phyloP scores from a whole-genome alignment of 2,797 vertebrate species.

The Masticophis lateralis region DNA sequence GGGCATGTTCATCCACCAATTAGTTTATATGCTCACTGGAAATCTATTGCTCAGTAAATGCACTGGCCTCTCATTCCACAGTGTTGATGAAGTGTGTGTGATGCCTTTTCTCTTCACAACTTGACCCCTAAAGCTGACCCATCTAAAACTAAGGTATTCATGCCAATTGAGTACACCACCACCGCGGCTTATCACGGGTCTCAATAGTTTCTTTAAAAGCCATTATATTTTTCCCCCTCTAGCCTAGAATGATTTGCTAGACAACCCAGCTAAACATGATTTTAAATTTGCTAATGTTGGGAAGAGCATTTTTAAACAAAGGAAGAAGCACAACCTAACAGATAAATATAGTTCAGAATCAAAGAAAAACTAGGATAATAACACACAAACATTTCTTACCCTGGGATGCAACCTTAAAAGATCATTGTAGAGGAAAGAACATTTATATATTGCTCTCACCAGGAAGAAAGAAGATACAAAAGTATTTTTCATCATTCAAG shows the following conservation, averaged over 20 bases:
- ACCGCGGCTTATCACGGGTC: conserved; percentile 60
- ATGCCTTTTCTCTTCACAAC: conserved; percentile 79
- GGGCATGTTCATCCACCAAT: conserved; percentile 83
- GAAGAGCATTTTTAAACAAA: not conserved
- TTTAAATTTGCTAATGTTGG: not conserved
- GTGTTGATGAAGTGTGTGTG: conserved; percentile 83
- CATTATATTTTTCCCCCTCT: conserved; percentile 34
- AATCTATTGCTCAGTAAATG: conserved; percentile 78
- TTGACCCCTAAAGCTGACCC: conserved; percentile 77
- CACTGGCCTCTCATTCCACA: conserved; percentile 78
- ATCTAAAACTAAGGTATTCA: conserved; percentile 74
- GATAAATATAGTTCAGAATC: not conserved
- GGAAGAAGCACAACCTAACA: not conserved
- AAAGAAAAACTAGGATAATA: not conserved
- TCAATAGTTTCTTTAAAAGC: conserved; percentile 68
- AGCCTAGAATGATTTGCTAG: conserved; percentile 42
- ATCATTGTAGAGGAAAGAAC: not conserved
- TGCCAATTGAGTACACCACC: conserved; percentile 67
- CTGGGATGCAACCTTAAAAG: conserved; percentile 9
- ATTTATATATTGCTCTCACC: not conserved
- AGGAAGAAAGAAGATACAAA: not conserved
- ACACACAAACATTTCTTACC: not conserved
- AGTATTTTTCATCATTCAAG: not conserved
- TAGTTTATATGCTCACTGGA: conserved; percentile 78
- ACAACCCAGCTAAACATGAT: not conserved